Evolutionary conservation across 92 coral and sea anemone genomes (phyloP).

Genomic region (Galaxea fascicularis): DNA sequence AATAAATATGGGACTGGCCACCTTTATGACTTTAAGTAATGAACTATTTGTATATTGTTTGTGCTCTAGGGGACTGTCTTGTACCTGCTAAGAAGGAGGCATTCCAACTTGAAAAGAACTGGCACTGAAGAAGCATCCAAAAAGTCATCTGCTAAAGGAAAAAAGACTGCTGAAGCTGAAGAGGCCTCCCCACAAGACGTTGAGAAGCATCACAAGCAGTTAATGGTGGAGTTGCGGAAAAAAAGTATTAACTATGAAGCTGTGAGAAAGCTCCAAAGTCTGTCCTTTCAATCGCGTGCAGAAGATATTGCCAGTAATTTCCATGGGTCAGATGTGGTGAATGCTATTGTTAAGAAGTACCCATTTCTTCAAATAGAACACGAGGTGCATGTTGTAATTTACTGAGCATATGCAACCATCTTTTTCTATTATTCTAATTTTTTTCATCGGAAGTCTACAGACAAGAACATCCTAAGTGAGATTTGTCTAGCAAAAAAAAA

Average conservation of each 20-base stretch:
- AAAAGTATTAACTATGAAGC: background rate
- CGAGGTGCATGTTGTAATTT: background rate
- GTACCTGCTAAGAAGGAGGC: conserved; percentile 24
- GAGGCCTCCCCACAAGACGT: background rate
- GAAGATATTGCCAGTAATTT: background rate
- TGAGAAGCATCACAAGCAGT: background rate
- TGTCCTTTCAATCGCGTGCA: background rate
- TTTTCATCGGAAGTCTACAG: no score
- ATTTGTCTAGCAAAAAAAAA: no score
- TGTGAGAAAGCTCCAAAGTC: background rate
- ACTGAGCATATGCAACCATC: no score
- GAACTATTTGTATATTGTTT: conserved; percentile 9
- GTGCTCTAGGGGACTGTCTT: conserved; percentile 4
- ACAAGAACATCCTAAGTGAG: no score
- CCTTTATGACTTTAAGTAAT: no score
- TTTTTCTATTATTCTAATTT: no score
- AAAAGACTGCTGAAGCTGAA: background rate
- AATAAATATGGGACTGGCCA: no score
- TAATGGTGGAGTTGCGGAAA: background rate
- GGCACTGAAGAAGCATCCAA: background rate
- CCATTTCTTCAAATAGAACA: background rate
- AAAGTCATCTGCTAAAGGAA: background rate
- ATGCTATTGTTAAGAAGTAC: background rate
- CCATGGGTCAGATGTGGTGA: background rate
- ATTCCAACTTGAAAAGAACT: conserved; percentile 25